These are phyloP conservation scores for Drosophila auraria DNA, from an alignment of 1,140 invertebrate genomes.

Conservation along the genomic window DNA sequence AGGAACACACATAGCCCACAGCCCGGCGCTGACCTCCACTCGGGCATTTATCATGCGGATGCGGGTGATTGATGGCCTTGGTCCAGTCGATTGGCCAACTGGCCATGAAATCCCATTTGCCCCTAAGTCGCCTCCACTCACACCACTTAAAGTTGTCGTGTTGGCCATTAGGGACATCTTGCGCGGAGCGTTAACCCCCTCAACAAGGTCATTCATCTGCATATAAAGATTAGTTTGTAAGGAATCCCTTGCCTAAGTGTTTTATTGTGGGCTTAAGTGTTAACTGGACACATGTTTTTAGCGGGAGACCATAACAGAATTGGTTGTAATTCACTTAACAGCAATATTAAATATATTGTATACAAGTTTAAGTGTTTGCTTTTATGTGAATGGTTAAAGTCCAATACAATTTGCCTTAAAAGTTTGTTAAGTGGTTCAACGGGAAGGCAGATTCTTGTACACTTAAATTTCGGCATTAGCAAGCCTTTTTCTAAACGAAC, in stretches of 20 bases:
- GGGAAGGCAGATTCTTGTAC: background rate
- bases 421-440: background rate
- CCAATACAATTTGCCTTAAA: background rate
- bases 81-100: constrained; percentile 27
- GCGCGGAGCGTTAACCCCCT: constrained; percentile 16
- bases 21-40: background rate
- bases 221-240: constrained; percentile 22
- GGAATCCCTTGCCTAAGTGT: background rate
- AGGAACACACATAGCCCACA: constrained; percentile 4
- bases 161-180: constrained; percentile 46
- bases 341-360: background rate
- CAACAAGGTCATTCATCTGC: constrained; percentile 44
- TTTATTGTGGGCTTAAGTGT: constrained; percentile 14
- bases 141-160: constrained; percentile 15
- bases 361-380: background rate
- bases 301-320: background rate
- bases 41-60: constrained; percentile 56
- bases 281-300: background rate
- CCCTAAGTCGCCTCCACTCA: background rate
- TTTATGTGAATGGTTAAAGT: too few relatives aligned
- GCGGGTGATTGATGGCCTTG: constrained; percentile 38
- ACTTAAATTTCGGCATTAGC: background rate
- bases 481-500: constrained; percentile 9
- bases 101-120: background rate
- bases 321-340: background rate